phyloP scores from a whole-genome alignment of 1,140 invertebrate genomes.

The Samia ricini region DNA sequence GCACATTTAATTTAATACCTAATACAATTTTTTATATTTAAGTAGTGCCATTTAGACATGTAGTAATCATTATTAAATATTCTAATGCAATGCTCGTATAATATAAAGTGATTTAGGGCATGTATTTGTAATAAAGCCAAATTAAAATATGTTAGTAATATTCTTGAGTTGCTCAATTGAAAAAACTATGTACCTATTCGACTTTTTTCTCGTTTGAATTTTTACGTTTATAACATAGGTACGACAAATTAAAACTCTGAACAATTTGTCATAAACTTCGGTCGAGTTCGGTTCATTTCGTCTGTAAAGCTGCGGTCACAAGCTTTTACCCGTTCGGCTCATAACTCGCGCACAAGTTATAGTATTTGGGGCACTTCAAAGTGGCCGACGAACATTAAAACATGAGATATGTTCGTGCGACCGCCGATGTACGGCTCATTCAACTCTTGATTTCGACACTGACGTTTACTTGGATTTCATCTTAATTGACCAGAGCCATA shows the following conservation, averaged over 20 bases:
- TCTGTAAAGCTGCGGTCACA: slow-evolving; percentile 46
- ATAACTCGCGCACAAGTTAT: slow-evolving; percentile 66
- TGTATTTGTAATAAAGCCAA: no score
- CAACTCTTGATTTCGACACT: slow-evolving; percentile 45
- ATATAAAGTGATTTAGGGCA: no score
- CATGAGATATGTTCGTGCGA: slow-evolving; percentile 64
- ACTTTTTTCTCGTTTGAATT: no score
- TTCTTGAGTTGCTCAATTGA: no score
- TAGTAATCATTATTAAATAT: no score
- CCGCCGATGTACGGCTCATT: slow-evolving; percentile 56
- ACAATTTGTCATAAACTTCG: slow-evolving; percentile 50
- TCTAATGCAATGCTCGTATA: no score
- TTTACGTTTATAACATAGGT: slow-evolving; percentile 3
- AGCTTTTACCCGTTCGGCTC: slow-evolving; percentile 43
- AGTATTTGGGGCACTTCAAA: slow-evolving; percentile 72
- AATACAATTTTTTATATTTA: no score
- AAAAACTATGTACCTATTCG: no score
- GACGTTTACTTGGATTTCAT: slow-evolving; percentile 37
- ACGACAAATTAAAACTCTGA: slow-evolving; percentile 24
- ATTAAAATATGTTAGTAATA: no score
- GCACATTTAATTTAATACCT: no score
- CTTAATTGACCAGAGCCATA: slow-evolving; percentile 43
- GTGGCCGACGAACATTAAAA: slow-evolving; percentile 67
- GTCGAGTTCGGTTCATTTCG: slow-evolving; percentile 20
- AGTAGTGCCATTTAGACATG: no score